These are phyloP conservation scores for Antechinus flavipes DNA, from an alignment of 2,113 vertebrate genomes.

Conservation along the genomic window DNA sequence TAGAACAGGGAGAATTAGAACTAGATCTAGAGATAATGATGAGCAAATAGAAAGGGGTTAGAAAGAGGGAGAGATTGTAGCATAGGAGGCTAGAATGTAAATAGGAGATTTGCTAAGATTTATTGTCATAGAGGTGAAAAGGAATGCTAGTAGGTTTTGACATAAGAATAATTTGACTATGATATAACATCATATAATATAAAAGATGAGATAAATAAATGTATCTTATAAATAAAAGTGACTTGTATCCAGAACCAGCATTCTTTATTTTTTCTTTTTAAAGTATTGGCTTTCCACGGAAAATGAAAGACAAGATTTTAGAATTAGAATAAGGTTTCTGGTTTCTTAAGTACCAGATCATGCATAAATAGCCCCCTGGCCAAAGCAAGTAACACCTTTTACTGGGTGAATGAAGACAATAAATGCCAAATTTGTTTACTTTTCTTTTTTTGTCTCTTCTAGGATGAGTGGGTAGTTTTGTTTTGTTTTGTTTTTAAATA, in stretches of 20 bases:
- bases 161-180: neutral
- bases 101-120: neutral
- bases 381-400: neutral
- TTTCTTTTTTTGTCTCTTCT: neutral
- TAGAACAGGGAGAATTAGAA: neutral
- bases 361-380: neutral
- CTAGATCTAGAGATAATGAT: neutral
- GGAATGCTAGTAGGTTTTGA: neutral
- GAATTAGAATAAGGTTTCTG: neutral
- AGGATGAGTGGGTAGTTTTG: neutral
- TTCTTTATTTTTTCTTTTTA: neutral
- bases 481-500: neutral
- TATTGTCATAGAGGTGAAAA: neutral
- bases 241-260: neutral
- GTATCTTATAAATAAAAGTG: neutral
- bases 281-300: slow-evolving; percentile 5
- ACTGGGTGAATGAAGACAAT: neutral
- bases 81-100: neutral
- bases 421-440: neutral
- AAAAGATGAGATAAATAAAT: neutral
- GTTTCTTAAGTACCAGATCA: neutral
- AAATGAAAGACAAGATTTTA: neutral
- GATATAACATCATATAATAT: neutral
- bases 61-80: neutral
- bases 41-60: neutral